Base-by-base conservation (phyloP, 2,888 invertebrate genomes). In the Ecliptopera silaceata region DNA sequence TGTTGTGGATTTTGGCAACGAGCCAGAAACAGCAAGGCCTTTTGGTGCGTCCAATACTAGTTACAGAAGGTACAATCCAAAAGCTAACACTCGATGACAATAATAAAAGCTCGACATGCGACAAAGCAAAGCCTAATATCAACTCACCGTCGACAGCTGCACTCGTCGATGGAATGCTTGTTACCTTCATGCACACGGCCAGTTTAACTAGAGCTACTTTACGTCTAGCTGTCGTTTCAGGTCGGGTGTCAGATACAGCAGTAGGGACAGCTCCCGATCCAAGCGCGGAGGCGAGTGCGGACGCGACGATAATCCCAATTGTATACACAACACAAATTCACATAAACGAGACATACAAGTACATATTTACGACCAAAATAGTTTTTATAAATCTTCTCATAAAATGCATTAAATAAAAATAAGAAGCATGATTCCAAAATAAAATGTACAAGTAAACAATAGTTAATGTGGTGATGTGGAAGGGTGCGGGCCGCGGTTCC, bases 241-340 rank as follows among this genome's bases (percentile, higher is more conserved):
- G 78, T 79, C 79, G 75, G 78, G 82, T 80, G 76, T 82, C 86
- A 82, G 85, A 79, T 79, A 82, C 80, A 81, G 83, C 75, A 75
- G 75, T 73, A 71, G 58, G 84, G 83, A 76, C 82, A 81, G 79
- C 82, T 83, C 80, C 82, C 84, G 79, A 73, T 79, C 78, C 76
- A 85, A 87, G 86, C 86, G 77, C 86, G 76, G 82, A 59, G 85
- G 86, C 83, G 86, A 86, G 88, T 89, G 88, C 88, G 89, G 88
- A 82, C 87, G 88, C 83, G 84, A 78, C 81, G 84, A 75, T 79
- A 76, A 74, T 79, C 79, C 83, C 81, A 69, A 74, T 76, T 69
- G 72, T 80, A 81, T 84, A 86, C 89, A 89, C 88, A 88, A 91
- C 90, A 91, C 89, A 91, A 89, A 90, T 89, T 86, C 89, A 91